Base-by-base conservation (phyloP, 2,888 invertebrate genomes). In the Acanthosoma haemorrhoidale region DNA sequence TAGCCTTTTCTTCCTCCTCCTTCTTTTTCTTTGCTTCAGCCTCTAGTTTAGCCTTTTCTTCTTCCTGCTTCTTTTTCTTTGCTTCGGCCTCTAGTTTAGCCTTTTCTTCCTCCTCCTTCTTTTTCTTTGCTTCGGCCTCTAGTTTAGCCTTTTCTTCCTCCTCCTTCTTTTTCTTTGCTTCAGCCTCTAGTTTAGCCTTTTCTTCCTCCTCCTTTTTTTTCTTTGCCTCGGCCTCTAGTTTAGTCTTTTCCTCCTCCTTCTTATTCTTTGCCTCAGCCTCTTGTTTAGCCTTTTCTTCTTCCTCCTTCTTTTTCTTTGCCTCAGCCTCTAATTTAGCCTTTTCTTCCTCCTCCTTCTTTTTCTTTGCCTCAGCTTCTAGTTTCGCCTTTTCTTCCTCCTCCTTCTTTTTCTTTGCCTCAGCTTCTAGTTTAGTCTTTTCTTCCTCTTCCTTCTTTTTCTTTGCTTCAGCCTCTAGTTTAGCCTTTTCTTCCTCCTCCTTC, bases 401-500 rank as follows among this genome's bases (percentile, higher is more conserved):
- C 63, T 63, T 64, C 59, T 18, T 21, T 3, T 43, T 16, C 41
- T 43, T 43, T 0, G 9, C 9, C 21, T 43, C 41, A 16, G 2
- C 41, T 18, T 9, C 41, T 21, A 4, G 1, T 18, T 18, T 43
- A 1, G 1, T 21, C 3, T 43, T 43, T 18, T 18, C 41, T 21
- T 43, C 41, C 13, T 41, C 39, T 18, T 41, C 39, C 9, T 41
- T 41, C 18, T 16, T 41, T 9, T 41, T 41, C 16, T 16, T 41
- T 16, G 39, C 8, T 9, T 21, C 21, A 8, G 43, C 68, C 36
- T 69, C 68, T 21, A 36, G 34, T 25, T 72, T 68, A 18, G 39
- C 70, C 39, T 71, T 72, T 67, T 71, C 64, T 8, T 77, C 78
- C 18, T 75, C 76, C 2, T 75, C 76, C 59, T 74, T 75, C 1